Evolutionary conservation across 30 jellyfish, hydroid and myxozoan species (phyloP), one percentile per base, ranked within the genome.

Genomic region (Rhopilema esculentum): DNA sequence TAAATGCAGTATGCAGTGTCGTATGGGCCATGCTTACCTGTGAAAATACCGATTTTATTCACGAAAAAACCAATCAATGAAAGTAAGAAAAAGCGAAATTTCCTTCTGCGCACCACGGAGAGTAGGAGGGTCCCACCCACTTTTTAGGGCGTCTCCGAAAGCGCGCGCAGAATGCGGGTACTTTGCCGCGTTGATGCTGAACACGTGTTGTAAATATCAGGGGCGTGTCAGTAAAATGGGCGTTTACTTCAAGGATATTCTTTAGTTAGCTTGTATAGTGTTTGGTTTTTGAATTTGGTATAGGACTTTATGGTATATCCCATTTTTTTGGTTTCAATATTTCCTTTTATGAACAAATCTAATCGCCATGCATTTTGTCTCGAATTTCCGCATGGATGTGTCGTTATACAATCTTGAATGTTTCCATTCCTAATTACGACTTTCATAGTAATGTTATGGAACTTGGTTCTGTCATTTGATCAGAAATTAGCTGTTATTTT

Each of bases 101-200:
- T 63, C 7, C 17, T 18, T 63, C 7, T 63, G 72, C 72, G 29
- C n/a, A n/a, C n/a, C n/a, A n/a, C n/a, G n/a, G n/a, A n/a, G n/a
- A 66, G 19, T 6, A 66, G 23, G 18, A 7, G 51, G 52, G 88
- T 78, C 51, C 88, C 64, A 23, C 88, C 88, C 88, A 64, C 88
- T 78, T 53, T 78, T 63, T 20, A 51, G 88, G 88, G 70, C 77
- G 72, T 32, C 25, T 2, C 57, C 57, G 6, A 2, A 40, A 63
- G 24, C 30, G 30, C 25, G 50, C 1, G 27, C 19, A 17, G 8
- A 22, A 20, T 9, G 30, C 49, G 15, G 31, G 29, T 1, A 22
- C 15, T 20, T 0, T 23, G 30, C 77, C 23, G 77, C 40, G 77
- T 9, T 32, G 7, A 66, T 16, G 18, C 23, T 66, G 29, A 66